A percentile compares a stretch with the other conserved stretches of the same genome.
phyloP scores from a whole-genome alignment of 2,888 invertebrate species.

The Abrostola triplasia region DNA sequence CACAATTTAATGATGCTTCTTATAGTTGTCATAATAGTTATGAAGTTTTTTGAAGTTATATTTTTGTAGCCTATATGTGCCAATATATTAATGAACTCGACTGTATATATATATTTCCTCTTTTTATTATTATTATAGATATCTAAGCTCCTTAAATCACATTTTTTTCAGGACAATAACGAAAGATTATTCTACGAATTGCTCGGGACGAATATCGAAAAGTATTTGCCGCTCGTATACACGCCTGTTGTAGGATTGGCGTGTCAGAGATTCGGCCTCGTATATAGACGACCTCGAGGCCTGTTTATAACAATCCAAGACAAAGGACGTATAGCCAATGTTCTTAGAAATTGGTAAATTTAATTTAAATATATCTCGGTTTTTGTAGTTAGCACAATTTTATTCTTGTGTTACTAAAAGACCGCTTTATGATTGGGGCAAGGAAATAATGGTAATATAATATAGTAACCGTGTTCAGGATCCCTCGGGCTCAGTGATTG shows the following conservation, averaged over 20 bases:
- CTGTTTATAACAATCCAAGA: slow-evolving; percentile 97
- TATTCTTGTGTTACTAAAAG: background rate
- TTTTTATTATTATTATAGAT: too few species aligned
- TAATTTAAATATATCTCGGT: background rate
- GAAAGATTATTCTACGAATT: slow-evolving; percentile 96
- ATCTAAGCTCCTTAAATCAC: too few species aligned
- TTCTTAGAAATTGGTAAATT: slow-evolving; percentile 94
- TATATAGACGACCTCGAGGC: slow-evolving; percentile 96
- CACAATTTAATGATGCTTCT: too few species aligned
- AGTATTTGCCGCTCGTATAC: slow-evolving; percentile 97
- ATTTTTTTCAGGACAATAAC: slow-evolving; percentile 92
- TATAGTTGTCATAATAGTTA: too few species aligned
- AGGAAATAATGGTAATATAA: background rate
- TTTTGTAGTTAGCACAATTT: background rate
- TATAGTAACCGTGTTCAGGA: too few species aligned
- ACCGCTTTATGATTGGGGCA: background rate
- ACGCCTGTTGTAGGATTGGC: slow-evolving; percentile 98
- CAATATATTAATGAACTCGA: too few species aligned
- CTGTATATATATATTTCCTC: too few species aligned
- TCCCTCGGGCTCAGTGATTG: too few species aligned
- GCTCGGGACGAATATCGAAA: slow-evolving; percentile 94
- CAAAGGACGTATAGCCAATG: slow-evolving; percentile 94
- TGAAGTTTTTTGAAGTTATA: too few species aligned
- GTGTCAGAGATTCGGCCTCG: slow-evolving; percentile 97
- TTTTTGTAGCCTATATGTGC: too few species aligned